These are phyloP conservation scores for Sinotaia quadrata DNA, from an alignment of 2,888 invertebrate genomes.

Conservation along the genomic window DNA sequence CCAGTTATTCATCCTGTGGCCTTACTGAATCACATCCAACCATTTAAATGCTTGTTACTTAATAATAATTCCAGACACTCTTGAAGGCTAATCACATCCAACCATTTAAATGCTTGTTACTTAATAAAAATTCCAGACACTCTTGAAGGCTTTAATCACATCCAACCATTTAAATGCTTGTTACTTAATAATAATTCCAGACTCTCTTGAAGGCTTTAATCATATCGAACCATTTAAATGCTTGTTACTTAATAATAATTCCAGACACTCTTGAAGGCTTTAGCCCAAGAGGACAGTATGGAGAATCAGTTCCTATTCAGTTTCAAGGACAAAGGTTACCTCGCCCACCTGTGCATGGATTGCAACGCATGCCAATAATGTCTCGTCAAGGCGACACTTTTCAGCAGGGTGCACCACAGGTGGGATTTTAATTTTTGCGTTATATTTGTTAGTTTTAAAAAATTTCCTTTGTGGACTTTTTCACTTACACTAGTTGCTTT, in stretches of 20 bases:
- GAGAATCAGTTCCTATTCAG: constrained; percentile 8
- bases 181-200: neutral
- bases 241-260: neutral
- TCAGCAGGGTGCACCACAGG: neutral
- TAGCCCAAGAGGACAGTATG: constrained; percentile 6
- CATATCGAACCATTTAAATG: neutral
- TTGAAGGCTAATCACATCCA: too few relatives aligned
- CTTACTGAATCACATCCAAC: neutral
- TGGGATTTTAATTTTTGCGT: too few relatives aligned
- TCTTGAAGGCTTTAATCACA: too few relatives aligned
- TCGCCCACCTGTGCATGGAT: neutral
- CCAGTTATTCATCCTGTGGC: too few relatives aligned
- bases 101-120: too few relatives aligned
- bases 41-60: too few relatives aligned
- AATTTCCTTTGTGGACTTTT: too few relatives aligned
- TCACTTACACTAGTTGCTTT: too few relatives aligned
- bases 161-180: too few relatives aligned
- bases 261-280: constrained; percentile 14
- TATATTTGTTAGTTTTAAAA: too few relatives aligned
- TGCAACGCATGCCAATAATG: constrained; percentile 4
- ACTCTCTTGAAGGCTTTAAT: constrained; percentile 6
- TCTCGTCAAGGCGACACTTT: neutral
- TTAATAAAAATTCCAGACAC: too few relatives aligned
- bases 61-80: too few relatives aligned
- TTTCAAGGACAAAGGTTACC: constrained; percentile 7